These are phyloP conservation scores for Hetaerina titia DNA, from an alignment of 2,888 invertebrate genomes.

Conservation along the genomic window DNA sequence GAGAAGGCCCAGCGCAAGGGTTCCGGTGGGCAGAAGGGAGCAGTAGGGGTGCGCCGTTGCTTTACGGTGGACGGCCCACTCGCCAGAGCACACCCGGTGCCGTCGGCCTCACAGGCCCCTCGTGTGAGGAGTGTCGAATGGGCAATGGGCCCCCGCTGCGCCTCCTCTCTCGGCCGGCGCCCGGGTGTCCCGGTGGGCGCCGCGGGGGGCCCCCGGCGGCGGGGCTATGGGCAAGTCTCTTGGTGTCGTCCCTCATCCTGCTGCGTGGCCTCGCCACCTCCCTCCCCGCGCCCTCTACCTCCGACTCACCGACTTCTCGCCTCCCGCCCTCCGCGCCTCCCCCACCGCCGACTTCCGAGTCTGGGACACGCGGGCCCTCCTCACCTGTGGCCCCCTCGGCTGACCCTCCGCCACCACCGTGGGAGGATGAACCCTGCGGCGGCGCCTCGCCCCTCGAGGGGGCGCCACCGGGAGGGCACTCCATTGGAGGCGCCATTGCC, in stretches of 20 bases:
- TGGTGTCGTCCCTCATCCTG: background rate
- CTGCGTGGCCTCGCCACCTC: background rate
- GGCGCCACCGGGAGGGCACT: background rate
- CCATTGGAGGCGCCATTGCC: background rate
- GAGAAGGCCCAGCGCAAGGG: background rate
- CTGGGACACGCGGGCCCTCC: background rate
- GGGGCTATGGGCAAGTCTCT: background rate
- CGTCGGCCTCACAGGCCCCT: background rate
- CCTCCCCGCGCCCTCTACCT: background rate
- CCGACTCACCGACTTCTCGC: background rate
- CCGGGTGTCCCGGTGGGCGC: no score
- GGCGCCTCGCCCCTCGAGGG: background rate
- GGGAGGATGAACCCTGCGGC: conserved; percentile 55
- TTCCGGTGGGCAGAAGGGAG: background rate
- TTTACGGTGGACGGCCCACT: background rate
- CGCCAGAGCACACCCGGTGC: background rate
- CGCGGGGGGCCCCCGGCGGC: no score
- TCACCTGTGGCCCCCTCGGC: background rate
- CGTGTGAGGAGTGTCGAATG: background rate
- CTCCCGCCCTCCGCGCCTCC: background rate
- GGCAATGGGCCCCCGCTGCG: no score
- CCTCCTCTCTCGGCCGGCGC: no score
- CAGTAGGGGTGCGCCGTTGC: background rate
- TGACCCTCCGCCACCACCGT: background rate
- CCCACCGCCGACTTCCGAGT: background rate